phyloP scores from a whole-genome alignment of 2,113 vertebrate species.

The Forbesichthys papilliferus region DNA sequence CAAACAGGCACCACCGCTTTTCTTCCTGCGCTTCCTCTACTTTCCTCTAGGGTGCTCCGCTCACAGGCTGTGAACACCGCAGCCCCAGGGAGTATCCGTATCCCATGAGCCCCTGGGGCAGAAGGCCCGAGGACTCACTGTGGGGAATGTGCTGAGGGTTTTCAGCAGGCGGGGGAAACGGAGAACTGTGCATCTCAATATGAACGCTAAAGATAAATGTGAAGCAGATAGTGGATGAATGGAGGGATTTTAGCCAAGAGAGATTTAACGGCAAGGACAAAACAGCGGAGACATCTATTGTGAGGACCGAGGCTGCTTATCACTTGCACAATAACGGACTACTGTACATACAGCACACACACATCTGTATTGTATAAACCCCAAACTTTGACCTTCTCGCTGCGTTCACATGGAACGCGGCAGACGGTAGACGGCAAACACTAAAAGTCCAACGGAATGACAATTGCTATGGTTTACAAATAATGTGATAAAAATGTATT shows the following conservation, averaged over 20 bases:
- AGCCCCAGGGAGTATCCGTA: constrained; percentile 63
- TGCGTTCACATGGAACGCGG: too few species aligned
- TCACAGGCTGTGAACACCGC: constrained; percentile 65
- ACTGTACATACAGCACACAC: too few species aligned
- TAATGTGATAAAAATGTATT: too few species aligned
- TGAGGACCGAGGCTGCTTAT: too few species aligned
- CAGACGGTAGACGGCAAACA: too few species aligned
- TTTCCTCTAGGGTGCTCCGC: constrained; percentile 31
- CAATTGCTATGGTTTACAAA: too few species aligned
- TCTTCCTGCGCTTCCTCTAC: constrained; percentile 32
- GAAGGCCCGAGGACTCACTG: constrained; percentile 68
- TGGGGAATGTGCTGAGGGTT: constrained; percentile 49
- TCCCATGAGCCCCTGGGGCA: constrained; percentile 73
- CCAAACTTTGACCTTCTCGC: too few species aligned
- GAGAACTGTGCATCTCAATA: constrained; percentile 37
- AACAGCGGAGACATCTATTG: not conserved
- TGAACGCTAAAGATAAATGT: constrained; percentile 57
- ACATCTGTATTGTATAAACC: too few species aligned
- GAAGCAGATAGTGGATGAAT: constrained; percentile 47
- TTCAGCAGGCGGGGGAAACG: not conserved
- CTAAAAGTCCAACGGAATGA: too few species aligned
- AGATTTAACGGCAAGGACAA: constrained; percentile 38
- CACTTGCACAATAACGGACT: too few species aligned
- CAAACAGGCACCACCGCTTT: constrained; percentile 64
- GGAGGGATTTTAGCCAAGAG: constrained; percentile 46